Base-by-base conservation (phyloP, 2,113 vertebrate genomes). In the Pungitius pungitius region DNA sequence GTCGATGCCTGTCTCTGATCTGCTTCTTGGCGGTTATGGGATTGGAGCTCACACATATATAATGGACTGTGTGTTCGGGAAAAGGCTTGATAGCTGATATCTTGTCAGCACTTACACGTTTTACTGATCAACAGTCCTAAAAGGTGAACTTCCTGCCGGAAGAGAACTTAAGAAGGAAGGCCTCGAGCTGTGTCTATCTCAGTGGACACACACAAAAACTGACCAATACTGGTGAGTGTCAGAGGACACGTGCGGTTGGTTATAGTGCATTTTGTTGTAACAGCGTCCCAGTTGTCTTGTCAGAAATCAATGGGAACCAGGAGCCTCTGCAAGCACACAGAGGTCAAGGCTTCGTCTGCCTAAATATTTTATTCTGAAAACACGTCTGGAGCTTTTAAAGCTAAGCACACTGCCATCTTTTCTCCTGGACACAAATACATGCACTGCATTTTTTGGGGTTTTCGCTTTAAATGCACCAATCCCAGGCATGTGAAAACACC, bases 231-330 rank as follows among this genome's bases (percentile, higher is more conserved):
- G 89, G 90, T 86, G 79, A 49, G 93, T 94, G 93, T 94, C 95
- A 93, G 94, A 94, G 95, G 94, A 92, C 94, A 93, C 80, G 67
- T 92, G 92, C 91, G 89, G 89, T 91, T 90, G 89, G 94, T 95
- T 95, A 95, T 97, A 96, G 96, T 97, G 95, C 95, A 95, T 96
- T 98, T 96, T 95, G 95, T 94, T 96, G 96, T 97, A 96, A 96
- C 95, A 93, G 92, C 92, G 93, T 96, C 95, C 96, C 95, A 95
- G 95, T 95, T 96, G 96, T 93, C 93, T 95, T 95, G 96, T 96
- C 91, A 90, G 93, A 96, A 99, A 97, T 99, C 96, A 96, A 96
- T 98, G 95, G 93, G 91, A 94, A 95, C 95, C 96, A 94, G 94
- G 93, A 95, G 94, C 94, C 94, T 94, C 93, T 92, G 73, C 75